Evolutionary conservation across 2,797 vertebrate genomes (phyloP).

Genomic region (Pyrocephalus nanus): DNA sequence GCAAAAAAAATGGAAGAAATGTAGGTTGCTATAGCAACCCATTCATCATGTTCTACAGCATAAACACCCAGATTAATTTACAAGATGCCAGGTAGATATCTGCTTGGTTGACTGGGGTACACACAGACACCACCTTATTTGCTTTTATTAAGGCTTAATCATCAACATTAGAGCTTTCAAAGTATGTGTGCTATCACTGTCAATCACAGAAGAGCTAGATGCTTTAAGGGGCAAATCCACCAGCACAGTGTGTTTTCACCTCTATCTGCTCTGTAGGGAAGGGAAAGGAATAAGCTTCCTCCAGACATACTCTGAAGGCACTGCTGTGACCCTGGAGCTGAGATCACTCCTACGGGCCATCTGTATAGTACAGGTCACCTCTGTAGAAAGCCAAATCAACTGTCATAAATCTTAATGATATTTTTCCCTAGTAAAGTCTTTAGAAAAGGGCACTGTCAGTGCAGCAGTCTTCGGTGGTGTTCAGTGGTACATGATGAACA

Average conservation of each 20-base stretch:
- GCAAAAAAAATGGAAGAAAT: slow-evolving; percentile 75
- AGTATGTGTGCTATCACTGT: slow-evolving; percentile 77
- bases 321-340: neutral
- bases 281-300: neutral
- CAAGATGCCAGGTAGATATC: slow-evolving; percentile 80
- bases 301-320: neutral
- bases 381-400: neutral
- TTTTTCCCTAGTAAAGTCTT: neutral
- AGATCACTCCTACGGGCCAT: accelerated
- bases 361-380: neutral
- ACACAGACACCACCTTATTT: slow-evolving; percentile 81
- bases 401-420: neutral
- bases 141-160: slow-evolving; percentile 81
- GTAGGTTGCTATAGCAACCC: slow-evolving; percentile 83
- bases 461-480: neutral
- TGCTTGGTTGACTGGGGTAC: slow-evolving; percentile 76
- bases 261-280: neutral
- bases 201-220: slow-evolving; percentile 71
- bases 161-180: slow-evolving; percentile 78
- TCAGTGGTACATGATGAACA: neutral
- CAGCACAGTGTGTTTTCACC: slow-evolving; percentile 3
- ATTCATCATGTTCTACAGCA: slow-evolving; percentile 83
- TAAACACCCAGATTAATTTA: slow-evolving; percentile 84
- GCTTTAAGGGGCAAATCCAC: slow-evolving; percentile 61
- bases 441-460: neutral